Base-by-base conservation (phyloP, 2,888 invertebrate genomes). In the Drosophila bunnanda region DNA sequence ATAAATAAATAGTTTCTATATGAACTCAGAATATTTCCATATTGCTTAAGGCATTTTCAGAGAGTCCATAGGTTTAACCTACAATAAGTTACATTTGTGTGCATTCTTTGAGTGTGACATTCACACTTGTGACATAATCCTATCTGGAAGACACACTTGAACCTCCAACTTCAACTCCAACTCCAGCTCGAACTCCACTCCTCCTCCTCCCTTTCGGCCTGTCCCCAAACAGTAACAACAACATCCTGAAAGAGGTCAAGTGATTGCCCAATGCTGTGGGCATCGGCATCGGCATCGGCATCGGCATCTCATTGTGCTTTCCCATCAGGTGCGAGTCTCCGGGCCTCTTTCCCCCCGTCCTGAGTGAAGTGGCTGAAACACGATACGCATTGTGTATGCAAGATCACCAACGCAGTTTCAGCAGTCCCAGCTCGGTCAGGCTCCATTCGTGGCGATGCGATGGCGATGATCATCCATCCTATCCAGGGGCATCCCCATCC, bases 221-320 rank as follows among this genome's bases (percentile, higher is more conserved):
- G 25, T 25, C 25, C 25, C 2, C 25, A 25, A 25, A 25, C 25
- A 25, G 2, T 25, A 72, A 10, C 74, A 85, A 84, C 89, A 89
- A 89, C 87, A 91, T 91, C 90, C 91, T 91, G 89, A 89, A 90
- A 88, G 87, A 91, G 91, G 86, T 91, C 90, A 91, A 84, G 81
- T 78, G 79, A 88, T 84, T 89, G 89, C 77, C 77, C 89, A 82
- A 82, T 82, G 70, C 55, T 60, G 74, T 41, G 65, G 60, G 38
- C 30, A 55, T 41, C 32, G 54, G 64, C 34, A 30, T 25, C 25
- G 60, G 38, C 30, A 55, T 41, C 32, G 54, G 64, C 34, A 30
- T 25, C 25, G 25, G 25, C 59, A 71, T 72, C 84, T 89, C 82
- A 91, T 90, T 90, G 85, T 86, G 90, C 82, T 90, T 90, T 91